Evolutionary conservation across 2,797 vertebrate species (phyloP), one percentile per base, ranked within the genome.

Genomic region (Gobionotothen gibberifrons): DNA sequence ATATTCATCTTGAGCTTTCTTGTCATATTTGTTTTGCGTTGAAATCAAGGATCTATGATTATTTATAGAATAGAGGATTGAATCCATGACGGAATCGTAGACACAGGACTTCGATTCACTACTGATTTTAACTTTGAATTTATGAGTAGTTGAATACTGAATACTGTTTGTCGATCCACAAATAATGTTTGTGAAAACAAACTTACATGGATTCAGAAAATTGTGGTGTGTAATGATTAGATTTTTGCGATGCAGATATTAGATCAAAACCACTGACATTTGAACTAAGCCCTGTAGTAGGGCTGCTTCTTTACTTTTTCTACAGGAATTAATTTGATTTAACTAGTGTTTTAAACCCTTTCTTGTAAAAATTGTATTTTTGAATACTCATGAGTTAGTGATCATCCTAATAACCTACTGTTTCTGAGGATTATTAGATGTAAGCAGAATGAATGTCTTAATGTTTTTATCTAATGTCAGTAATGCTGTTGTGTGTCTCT

Each of bases 41-140:
- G 8, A 61, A 58, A 59, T 54, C 22, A 36, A 49, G 16, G 14
- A 43, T 43, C 1, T 48, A 12, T 22, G 17, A 60, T 13, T 53
- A 67, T 53, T 59, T 53, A 53, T 79, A 36, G 66, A 77, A 49
- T 55, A 53, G 40, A 69, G 56, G 5, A 58, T n/a, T 32, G 4
- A 74, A 47, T 66, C 36, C 4, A 16, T 17, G 5, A 17, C 11
- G 46, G 17, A 42, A 16, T 56, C 36, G 43, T 47, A 26, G 60
- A 52, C 63, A 21, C 22, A 2, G 3, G 47, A 10, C 2, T 22
- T 12, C 59, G 56, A 65, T 61, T 36, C 43, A 44, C 26, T 26
- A 26, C 39, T 40, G 39, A 7, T 65, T 55, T 49, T 19, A 55
- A 22, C 21, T 74, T 64, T 43, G 15, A 70, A 36, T 65, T 14